Percentiles rank a stretch among this genome's conserved stretches.
phyloP scores from a whole-genome alignment of 2,797 vertebrate species.

The Fratercula arctica region DNA sequence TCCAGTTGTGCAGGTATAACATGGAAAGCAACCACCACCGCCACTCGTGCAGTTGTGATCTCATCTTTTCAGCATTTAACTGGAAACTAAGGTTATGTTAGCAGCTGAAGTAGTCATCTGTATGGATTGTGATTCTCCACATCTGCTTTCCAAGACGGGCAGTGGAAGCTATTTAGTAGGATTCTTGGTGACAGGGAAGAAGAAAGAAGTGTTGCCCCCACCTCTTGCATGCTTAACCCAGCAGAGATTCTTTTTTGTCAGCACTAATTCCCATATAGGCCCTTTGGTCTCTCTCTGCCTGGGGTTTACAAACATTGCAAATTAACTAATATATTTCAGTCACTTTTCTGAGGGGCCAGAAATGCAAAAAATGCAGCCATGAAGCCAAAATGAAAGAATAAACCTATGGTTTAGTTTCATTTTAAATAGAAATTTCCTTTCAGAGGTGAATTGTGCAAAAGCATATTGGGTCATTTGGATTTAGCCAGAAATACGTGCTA shows the following conservation, averaged over 20 bases:
- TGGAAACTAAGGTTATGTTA: background rate
- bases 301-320: background rate
- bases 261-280: background rate
- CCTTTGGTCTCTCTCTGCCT: background rate
- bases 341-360: background rate
- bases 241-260: background rate
- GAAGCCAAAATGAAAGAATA: background rate
- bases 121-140: background rate
- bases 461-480: background rate
- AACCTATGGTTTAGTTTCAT: background rate
- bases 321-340: background rate
- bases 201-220: background rate
- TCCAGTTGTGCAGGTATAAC: background rate
- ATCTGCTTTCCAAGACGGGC: background rate
- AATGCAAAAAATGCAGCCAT: background rate
- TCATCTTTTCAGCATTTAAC: background rate
- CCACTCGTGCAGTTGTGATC: background rate
- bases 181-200: background rate
- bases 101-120: background rate
- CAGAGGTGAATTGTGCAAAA: background rate
- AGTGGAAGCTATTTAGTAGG: background rate
- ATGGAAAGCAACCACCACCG: too few species aligned
- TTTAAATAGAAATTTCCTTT: background rate
- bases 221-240: background rate
- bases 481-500: background rate